Evolutionary conservation across 2,888 invertebrate species (phyloP), one percentile per base, ranked within the genome.

Genomic region (Eupithecia abbreviata): DNA sequence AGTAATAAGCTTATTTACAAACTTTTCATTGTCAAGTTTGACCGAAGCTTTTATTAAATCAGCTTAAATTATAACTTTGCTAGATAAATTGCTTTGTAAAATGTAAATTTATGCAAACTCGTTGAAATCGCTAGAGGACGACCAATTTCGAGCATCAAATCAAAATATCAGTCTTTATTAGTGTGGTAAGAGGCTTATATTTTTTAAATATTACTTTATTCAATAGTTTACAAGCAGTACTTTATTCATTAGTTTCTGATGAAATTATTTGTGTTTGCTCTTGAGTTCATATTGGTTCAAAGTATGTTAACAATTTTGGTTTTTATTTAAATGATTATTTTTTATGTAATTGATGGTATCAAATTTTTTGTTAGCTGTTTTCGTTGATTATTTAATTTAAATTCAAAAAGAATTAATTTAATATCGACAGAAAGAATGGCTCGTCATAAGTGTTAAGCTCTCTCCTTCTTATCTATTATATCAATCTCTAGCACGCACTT

Each of bases 21-120:
- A 75, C 75, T 72, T 76, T 78, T 78, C 69, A 77, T 73, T 74
- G 74, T 72, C 70, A 74, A 78, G 69, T 78, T 62, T 78, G 78
- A 74, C 76, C 74, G 69, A 72, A 51, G 69, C 66, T 72, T 77
- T 77, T 74, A 79, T 79, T 79, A 76, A 77, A 76, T 76, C 76
- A 73, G 79, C 75, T 76, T 76, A 77, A 73, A 79, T 79, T 77
- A 76, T 74, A 79, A 79, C 76, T 79, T 77, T 67, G 75, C 75
- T 75, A 74, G 77, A 76, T 58, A 77, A 77, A 79, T 79, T 76
- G 77, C 77, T 79, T 77, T 79, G 77, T 77, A 71, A 71, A 73
- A 79, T 79, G 79, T 75, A 79, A 79, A 77, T 79, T 79, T 77
- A 77, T 77, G 79, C 67, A 77, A 79, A 79, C 72, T 79, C 74